A percentile compares a stretch with the other conserved stretches of the same genome.
phyloP scores from a whole-genome alignment of 2,797 vertebrate species.

The Alauda arvensis region DNA sequence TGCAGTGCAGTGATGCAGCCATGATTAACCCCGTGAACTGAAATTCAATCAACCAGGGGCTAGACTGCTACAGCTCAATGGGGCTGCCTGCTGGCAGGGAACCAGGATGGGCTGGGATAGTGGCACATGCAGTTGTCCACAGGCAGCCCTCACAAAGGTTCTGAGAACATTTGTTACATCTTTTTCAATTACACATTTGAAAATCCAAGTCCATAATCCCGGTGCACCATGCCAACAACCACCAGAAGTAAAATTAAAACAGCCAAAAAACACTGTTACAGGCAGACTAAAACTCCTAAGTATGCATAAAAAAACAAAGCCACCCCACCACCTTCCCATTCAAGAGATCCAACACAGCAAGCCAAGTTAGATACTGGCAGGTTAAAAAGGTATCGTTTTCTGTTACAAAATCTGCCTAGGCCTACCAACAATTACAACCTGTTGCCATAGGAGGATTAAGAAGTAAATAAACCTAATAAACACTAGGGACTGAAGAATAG shows the following conservation, averaged over 20 bases:
- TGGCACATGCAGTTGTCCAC: not conserved
- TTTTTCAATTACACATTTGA: not conserved
- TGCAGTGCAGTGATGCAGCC: not conserved
- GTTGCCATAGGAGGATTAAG: not conserved
- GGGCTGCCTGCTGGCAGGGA: not conserved
- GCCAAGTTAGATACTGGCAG: not conserved
- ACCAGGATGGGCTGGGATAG: not conserved
- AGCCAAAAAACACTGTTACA: not conserved
- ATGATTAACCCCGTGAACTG: conserved; percentile 1
- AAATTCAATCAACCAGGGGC: not conserved
- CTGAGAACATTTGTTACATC: not conserved
- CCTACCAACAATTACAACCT: not conserved
- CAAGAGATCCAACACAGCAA: not conserved
- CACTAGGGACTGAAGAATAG: not conserved
- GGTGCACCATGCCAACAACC: not conserved
- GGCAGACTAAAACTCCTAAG: not conserved
- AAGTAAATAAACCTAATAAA: not conserved
- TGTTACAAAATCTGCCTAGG: not conserved
- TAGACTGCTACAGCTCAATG: not conserved
- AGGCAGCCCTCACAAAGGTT: not conserved
- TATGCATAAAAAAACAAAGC: too few species aligned
- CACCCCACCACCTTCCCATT: not conserved
- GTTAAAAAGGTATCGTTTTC: not conserved
- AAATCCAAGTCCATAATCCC: not conserved
- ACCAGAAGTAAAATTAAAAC: not conserved